Base-by-base conservation (phyloP, 2,113 vertebrate genomes). In the Indicator indicator region DNA sequence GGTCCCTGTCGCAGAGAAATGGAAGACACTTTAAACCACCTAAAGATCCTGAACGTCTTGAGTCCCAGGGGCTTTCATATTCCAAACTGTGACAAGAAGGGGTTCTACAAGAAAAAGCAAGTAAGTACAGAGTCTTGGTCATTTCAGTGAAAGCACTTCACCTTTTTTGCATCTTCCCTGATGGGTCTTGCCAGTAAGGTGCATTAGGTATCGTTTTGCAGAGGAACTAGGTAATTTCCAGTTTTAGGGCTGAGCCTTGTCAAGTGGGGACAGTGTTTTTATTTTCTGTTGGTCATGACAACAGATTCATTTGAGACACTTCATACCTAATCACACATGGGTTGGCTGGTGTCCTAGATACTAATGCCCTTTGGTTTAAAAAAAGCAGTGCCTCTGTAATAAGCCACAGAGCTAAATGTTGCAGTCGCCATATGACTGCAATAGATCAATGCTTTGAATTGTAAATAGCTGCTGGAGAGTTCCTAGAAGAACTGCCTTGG, bases 31-130 rank as follows among this genome's bases (percentile, higher is more conserved):
- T 97, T 99, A 97, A 99, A 98, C 93, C 98, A 97, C 79, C 97
- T 99, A 68, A 99, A 99, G 97, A 98, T 98, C 89, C 96, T 98
- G 84, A 98, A 98, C 78, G 98, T 98, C 78, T 97, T 99, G 91
- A 99, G 98, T 94, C 98, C 98, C 44, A 96, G 98, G 94, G 98
- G 98, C 28, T 96, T 99, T 89, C 98, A 99, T 97, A 99, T 99
- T 96, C 99, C 99, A 89, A 99, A 99, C 97, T 99, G 99, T 94
- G 99, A 99, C 98, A 99, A 98, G 97, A 99, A 98, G 92, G 99
- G 99, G 6, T 99, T 99, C 96, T 99, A 99, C 97, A 99, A 99
- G 98, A 99, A 98, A 97, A 99, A 99, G 81, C 99, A 99, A 98
- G 99, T 99, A 95, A 98, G 97, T 83, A 58, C 21, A 20, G 12